A percentile compares a stretch with the other conserved stretches of the same genome.
Conservation (phyloP, 2,888 invertebrate species). For the Lamellibrachia satsuma region DNA sequence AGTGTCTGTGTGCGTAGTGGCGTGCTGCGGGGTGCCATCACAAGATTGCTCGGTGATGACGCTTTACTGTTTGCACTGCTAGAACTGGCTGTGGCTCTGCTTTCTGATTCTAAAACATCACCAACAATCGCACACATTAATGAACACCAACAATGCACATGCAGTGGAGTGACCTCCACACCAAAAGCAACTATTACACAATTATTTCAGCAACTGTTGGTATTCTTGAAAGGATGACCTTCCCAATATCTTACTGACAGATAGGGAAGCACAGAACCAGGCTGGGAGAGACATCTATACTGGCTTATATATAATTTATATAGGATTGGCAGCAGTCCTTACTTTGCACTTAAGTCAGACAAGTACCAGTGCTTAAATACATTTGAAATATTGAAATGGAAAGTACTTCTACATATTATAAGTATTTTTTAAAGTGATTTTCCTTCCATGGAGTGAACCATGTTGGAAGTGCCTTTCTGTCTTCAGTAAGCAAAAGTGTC, state of each 20-base stretch:
- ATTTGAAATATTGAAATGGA: not conserved
- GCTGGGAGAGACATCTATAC: not conserved
- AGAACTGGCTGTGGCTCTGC: slow-evolving; percentile 17
- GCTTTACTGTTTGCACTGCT: slow-evolving; percentile 8
- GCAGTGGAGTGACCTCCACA: not conserved
- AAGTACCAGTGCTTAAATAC: not conserved
- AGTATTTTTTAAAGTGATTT: not conserved
- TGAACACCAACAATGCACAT: not conserved
- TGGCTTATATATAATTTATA: too few relatives aligned
- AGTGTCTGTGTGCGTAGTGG: slow-evolving; percentile 44
- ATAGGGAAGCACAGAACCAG: not conserved
- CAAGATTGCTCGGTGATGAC: not conserved
- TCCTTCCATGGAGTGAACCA: too few relatives aligned
- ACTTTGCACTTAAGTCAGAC: not conserved
- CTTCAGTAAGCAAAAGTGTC: too few relatives aligned
- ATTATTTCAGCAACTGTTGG: not conserved
- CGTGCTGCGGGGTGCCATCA: slow-evolving; percentile 23
- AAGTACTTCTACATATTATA: not conserved
- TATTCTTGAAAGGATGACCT: not conserved
- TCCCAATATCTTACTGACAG: not conserved
- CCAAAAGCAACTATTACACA: not conserved
- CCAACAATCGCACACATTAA: not conserved
- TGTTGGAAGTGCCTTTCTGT: too few relatives aligned
- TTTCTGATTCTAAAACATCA: slow-evolving; percentile 21
- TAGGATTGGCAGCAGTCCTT: not conserved